Evolutionary conservation across 2,888 invertebrate genomes (phyloP).

Genomic region (Carabus problematicus): DNA sequence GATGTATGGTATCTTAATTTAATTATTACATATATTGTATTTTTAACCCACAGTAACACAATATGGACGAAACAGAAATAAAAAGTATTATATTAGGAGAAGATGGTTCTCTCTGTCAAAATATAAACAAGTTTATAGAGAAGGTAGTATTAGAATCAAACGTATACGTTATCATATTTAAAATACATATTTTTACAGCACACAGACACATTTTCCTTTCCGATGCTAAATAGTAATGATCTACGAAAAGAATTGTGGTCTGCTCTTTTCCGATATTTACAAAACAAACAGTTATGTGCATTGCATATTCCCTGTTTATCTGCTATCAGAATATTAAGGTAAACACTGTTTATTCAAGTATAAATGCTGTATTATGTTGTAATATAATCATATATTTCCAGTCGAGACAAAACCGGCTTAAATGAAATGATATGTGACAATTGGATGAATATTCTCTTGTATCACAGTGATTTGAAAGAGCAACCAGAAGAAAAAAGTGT

Average conservation of each 20-base stretch:
- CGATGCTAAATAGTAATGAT: conserved; percentile 57
- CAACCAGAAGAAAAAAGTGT: conserved; percentile 58
- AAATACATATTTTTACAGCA: conserved; percentile 12
- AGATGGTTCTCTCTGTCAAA: conserved; percentile 7
- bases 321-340: conserved; percentile 73
- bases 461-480: conserved; percentile 68
- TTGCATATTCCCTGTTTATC: conserved; percentile 66
- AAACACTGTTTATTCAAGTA: conserved; percentile 42
- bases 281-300: conserved; percentile 59
- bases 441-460: conserved; percentile 72
- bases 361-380: conserved; percentile 21
- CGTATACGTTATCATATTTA: not conserved
- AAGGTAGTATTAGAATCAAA: conserved; percentile 27
- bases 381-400: conserved; percentile 55
- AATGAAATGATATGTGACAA: conserved; percentile 72
- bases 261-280: conserved; percentile 66
- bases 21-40: too few relatives aligned
- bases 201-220: conserved; percentile 31
- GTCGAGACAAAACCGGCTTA: conserved; percentile 79
- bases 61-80: conserved; percentile 41
- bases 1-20: too few relatives aligned
- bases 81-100: conserved; percentile 40
- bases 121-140: conserved; percentile 41
- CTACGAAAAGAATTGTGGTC: conserved; percentile 68
- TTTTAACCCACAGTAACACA: not conserved